Conservation (phyloP, 1,140 invertebrate species). For the Drosophila pseudoobscura region DNA sequence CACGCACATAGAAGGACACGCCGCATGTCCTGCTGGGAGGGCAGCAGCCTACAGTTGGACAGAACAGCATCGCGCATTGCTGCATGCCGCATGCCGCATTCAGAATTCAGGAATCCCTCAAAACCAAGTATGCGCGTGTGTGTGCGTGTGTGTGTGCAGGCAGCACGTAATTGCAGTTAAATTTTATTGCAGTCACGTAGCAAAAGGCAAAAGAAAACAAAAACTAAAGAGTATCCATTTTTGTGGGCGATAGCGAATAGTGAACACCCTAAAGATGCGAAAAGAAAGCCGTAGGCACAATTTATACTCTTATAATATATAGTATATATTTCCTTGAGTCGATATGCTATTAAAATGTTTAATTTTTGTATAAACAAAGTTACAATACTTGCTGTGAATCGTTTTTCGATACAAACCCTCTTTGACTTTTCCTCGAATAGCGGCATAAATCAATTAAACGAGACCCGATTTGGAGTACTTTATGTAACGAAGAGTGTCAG, state of each 20-base stretch:
- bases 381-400: too few relatives aligned
- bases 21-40: constrained; percentile 20
- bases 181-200: constrained; percentile 77
- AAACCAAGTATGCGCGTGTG: too few relatives aligned
- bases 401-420: too few relatives aligned
- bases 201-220: constrained; percentile 39
- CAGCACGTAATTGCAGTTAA: constrained; percentile 75
- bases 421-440: too few relatives aligned
- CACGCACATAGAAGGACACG: constrained; percentile 25
- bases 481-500: background rate
- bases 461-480: too few relatives aligned
- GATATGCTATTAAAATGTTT: too few relatives aligned
- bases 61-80: constrained; percentile 14
- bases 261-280: constrained; percentile 9
- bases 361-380: too few relatives aligned
- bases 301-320: too few relatives aligned
- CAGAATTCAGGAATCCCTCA: background rate
- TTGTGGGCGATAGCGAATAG: background rate
- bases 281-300: too few relatives aligned
- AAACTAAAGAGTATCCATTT: constrained; percentile 22
- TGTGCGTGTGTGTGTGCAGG: constrained; percentile 29
- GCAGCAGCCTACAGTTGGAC: constrained; percentile 36
- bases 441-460: too few relatives aligned
- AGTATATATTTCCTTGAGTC: too few relatives aligned
- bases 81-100: constrained; percentile 10